Evolutionary conservation across 2,888 invertebrate genomes (phyloP).

Genomic region (Mimachlamys varia): DNA sequence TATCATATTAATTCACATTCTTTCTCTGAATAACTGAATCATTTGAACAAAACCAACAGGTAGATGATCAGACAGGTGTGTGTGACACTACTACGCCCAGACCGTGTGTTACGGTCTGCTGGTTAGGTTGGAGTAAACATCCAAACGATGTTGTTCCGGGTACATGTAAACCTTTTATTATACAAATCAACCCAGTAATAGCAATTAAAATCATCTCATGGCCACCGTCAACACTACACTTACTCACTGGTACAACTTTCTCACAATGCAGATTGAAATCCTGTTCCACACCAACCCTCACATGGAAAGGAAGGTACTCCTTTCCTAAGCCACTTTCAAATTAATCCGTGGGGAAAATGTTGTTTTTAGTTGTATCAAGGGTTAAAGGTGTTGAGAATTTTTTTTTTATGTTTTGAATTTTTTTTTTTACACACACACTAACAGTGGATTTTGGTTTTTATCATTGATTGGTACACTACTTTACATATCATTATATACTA

Average conservation of each 20-base stretch:
- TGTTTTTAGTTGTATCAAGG: no score
- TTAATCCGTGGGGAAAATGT: neutral
- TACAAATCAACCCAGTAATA: neutral
- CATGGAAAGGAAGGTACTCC: neutral
- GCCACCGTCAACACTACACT: no score
- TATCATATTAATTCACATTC: neutral
- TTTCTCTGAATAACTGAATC: neutral
- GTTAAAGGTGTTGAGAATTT: no score
- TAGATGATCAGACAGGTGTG: neutral
- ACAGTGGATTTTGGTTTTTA: neutral
- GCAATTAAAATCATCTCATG: neutral
- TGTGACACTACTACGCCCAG: neutral
- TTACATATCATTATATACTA: no score
- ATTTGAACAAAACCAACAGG: neutral
- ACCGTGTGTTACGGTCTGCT: neutral
- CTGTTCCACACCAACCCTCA: neutral
- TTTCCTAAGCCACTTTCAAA: neutral
- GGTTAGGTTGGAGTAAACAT: neutral
- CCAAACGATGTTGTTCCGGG: neutral
- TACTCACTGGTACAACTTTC: no score
- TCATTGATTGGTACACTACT: no score
- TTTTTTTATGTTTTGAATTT: neutral
- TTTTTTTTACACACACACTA: constrained; percentile 3
- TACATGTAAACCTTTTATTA: neutral
- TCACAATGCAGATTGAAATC: neutral